Base-by-base conservation (phyloP, 2,888 invertebrate genomes). In the Aproaerema taeniolella region DNA sequence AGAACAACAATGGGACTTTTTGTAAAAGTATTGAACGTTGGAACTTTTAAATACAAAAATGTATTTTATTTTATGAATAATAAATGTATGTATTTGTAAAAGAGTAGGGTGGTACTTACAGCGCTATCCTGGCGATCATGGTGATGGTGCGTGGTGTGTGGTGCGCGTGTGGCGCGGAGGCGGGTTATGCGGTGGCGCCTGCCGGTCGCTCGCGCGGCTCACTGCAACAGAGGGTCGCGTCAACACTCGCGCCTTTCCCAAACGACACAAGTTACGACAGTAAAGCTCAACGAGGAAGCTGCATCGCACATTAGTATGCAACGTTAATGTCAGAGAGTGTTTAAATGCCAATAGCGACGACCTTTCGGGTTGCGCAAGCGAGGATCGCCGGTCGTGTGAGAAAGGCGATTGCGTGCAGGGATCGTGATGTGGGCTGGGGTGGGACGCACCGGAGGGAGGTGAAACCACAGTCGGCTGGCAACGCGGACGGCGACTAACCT, bases 321-420 rank as follows among this genome's bases (percentile, higher is more conserved):
- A 79, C 79, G 71, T 70, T 83, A 86, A 86, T 85, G 85, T 81
- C 85, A 86, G 75, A 82, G 82, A 81, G 79, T 80, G 79, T 67
- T 78, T 79, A 85, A 85, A 86, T 86, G 85, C 81, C 85, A 85
- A 81, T 81, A 81, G 70, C 67, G 78, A 65, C 77, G 85, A 86
- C 85, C 85, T 86, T 86, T 83, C 66, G 62, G 76, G 72, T 86
- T 86, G 82, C 79, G 85, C 79, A 86, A 85, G 74, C 66, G 75
- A 74, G 66, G 77, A 80, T 77, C 79, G 73, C 74, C 78, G 72
- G 73, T 75, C 73, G 78, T 76, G 70, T 78, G 80, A 77, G 83
- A 81, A 80, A 81, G 83, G 82, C 73, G 71, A 64, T 73, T 70
- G 72, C 62, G 67, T 67, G 61, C 48, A 61, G 59, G 61, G 61